Conservation (phyloP, 2,888 invertebrate genomes). For the Apantesis nais region DNA sequence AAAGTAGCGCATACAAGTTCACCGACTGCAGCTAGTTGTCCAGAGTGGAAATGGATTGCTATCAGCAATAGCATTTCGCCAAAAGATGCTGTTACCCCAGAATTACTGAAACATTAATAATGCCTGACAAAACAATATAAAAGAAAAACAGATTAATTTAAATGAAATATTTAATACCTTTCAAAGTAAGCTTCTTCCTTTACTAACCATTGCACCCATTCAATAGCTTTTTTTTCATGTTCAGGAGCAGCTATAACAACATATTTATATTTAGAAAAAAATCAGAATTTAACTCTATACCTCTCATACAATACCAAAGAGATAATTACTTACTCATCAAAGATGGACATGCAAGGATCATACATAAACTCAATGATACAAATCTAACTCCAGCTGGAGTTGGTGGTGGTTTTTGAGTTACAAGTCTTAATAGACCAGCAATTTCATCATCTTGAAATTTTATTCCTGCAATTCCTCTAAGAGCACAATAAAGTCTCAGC, state of each 20-base stretch:
- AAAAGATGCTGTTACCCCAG: slow-evolving; percentile 94
- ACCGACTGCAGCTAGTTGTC: slow-evolving; percentile 96
- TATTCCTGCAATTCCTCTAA: slow-evolving; percentile 96
- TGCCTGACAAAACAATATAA: neutral
- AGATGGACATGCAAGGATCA: slow-evolving; percentile 97
- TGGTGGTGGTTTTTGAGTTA: slow-evolving; percentile 95
- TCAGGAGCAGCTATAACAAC: slow-evolving; percentile 85
- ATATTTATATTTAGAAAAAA: slow-evolving; percentile 5
- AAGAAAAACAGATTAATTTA: neutral
- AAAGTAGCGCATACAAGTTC: slow-evolving; percentile 97
- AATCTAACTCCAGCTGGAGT: slow-evolving; percentile 97
- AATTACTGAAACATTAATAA: slow-evolving; percentile 83
- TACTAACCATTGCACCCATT: slow-evolving; percentile 97
- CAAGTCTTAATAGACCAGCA: slow-evolving; percentile 91
- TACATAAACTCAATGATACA: slow-evolving; percentile 96
- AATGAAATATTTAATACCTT: slow-evolving; percentile 72
- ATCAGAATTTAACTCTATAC: neutral
- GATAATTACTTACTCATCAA: slow-evolving; percentile 86
- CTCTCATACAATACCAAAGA: neutral
- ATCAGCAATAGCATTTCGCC: slow-evolving; percentile 98
- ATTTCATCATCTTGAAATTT: slow-evolving; percentile 98
- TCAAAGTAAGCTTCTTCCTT: slow-evolving; percentile 96
- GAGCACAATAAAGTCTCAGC: slow-evolving; percentile 95
- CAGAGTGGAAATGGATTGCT: slow-evolving; percentile 98
- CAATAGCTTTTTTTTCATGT: slow-evolving; percentile 94